Percentiles rank a stretch among this genome's conserved stretches.
phyloP scores from a whole-genome alignment of 1,140 invertebrate genomes.

The Drosophila insularis region DNA sequence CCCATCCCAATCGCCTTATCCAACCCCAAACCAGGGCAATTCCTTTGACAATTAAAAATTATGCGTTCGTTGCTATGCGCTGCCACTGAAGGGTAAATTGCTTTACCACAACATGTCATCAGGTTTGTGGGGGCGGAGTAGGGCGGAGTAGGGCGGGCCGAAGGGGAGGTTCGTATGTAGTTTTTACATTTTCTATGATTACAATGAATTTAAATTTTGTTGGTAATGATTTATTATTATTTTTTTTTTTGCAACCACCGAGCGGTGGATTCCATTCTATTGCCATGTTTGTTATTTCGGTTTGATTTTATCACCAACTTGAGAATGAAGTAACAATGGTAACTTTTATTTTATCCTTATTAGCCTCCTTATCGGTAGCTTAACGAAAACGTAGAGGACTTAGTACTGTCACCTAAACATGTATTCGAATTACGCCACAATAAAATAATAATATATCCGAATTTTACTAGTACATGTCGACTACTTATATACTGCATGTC shows the following conservation, averaged over 20 bases:
- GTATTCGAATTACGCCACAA: too few species aligned
- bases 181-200: conserved; percentile 9
- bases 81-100: conserved; percentile 59
- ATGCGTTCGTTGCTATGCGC: conserved; percentile 59
- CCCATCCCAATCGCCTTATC: neutral
- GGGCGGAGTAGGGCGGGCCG: neutral
- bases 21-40: conserved; percentile 33
- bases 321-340: too few species aligned
- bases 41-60: conserved; percentile 80
- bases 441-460: too few species aligned
- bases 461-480: too few species aligned
- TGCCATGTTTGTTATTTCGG: too few species aligned
- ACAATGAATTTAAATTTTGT: conserved; percentile 1
- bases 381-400: too few species aligned
- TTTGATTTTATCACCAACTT: too few species aligned
- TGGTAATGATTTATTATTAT: neutral
- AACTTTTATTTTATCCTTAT: too few species aligned
- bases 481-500: too few species aligned
- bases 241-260: neutral
- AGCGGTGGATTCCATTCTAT: too few species aligned
- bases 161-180: neutral
- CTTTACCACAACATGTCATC: conserved; percentile 72
- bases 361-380: too few species aligned
- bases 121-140: neutral
- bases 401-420: too few species aligned